Evolutionary conservation across 2,888 invertebrate species (phyloP), one percentile per base, ranked within the genome.

Genomic region (Criorhina ranunculi): DNA sequence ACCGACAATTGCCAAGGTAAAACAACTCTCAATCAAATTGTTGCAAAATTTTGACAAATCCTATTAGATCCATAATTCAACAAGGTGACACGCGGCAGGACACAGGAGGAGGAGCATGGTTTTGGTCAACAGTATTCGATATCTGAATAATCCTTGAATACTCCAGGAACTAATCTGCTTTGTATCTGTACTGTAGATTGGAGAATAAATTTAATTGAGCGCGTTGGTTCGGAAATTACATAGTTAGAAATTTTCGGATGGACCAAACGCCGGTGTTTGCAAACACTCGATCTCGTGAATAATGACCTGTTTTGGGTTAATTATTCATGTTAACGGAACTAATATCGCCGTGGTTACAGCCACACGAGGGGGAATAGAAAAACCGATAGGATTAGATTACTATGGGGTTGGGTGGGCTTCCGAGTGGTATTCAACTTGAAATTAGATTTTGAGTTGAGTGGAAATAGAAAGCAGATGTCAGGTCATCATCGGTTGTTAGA

Each of bases 151-250:
- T 12, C 40, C 8, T 1, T 29, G 19, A 51, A 37, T 51, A 37
- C 15, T 40, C 29, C 11, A 31, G 31, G 29, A 29, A 42, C 31
- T 57, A 46, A 31, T 46, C 55, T 46, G 24, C 42, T n/a, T n/a
- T n/a, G n/a, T n/a, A n/a, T n/a, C n/a, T n/a, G 15, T n/a, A 24
- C 37, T 35, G 19, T 24, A 44, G 53, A 53, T 57, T 53, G 15
- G 57, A 33, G 67, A 55, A 67, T 44, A 31, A 31, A 67, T 80
- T 73, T 67, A 73, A 73, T 75, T 51, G 33, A 24, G 46, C 67
- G 66, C 46, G 40, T 67, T 80, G 53, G 53, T 60, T 67, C 67
- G 80, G 80, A 80, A 67, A 80, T 80, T 55, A 53, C 59, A 66
- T 42, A 55, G 46, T 31, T 69, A 37, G 19, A 62, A 9, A 60